phyloP scores from a whole-genome alignment of 2,113 vertebrate species.

The Cynocephalus volans region DNA sequence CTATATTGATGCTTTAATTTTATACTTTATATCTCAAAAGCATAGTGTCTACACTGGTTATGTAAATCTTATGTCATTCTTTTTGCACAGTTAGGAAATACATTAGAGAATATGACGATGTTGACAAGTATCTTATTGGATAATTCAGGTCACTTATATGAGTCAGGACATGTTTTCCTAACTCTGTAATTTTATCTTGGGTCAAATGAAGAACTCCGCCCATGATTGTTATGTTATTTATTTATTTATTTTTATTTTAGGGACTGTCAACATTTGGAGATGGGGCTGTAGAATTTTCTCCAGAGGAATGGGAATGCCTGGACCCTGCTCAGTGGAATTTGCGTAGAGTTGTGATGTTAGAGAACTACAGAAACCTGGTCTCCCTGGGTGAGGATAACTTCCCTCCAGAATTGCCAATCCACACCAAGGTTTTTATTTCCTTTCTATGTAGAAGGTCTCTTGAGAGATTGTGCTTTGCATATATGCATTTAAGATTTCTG shows the following conservation, averaged over 20 bases:
- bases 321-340: background rate
- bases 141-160: background rate
- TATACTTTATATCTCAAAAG: background rate
- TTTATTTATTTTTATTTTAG: background rate
- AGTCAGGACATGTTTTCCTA: background rate
- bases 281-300: background rate
- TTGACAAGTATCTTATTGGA: background rate
- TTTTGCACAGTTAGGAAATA: background rate
- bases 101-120: background rate
- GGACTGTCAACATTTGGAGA: background rate
- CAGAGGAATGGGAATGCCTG: background rate
- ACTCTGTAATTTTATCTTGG: background rate
- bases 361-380: background rate
- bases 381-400: background rate
- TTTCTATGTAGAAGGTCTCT: background rate
- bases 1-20: background rate
- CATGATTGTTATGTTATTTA: background rate
- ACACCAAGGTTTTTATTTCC: background rate
- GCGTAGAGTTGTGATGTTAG: background rate
- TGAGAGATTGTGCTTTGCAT: background rate
- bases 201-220: background rate
- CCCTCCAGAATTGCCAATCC: background rate
- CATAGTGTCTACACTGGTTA: background rate
- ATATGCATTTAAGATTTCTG: background rate
- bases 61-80: background rate